These are phyloP conservation scores for Cloeon dipterum DNA, from an alignment of 2,888 invertebrate species.

Conservation along the genomic window DNA sequence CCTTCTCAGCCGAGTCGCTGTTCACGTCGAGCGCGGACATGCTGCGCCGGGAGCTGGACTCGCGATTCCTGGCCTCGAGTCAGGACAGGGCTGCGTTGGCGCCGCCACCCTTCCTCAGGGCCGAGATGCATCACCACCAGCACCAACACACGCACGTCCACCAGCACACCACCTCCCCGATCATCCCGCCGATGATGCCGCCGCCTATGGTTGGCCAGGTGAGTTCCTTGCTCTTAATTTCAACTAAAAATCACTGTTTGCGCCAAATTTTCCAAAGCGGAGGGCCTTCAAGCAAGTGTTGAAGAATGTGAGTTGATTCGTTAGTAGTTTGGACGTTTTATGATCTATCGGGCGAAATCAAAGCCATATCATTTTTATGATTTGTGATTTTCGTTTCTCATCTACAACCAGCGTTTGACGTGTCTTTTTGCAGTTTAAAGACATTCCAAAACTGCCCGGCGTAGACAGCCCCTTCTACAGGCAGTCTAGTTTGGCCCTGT, in stretches of 20 bases:
- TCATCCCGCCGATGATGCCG: conserved; percentile 22
- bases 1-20: conserved; percentile 70
- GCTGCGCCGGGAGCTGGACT: conserved; percentile 71
- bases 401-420: neutral
- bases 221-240: too few species aligned
- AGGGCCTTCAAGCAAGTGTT: neutral
- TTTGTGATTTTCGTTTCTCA: neutral
- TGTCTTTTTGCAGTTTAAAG: conserved; percentile 43
- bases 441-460: conserved; percentile 62
- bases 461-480: conserved; percentile 62
- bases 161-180: conserved; percentile 39
- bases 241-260: neutral
- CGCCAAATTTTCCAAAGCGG: neutral
- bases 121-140: conserved; percentile 82
- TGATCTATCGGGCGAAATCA: too few species aligned
- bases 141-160: conserved; percentile 83
- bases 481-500: conserved; percentile 33
- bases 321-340: too few species aligned
- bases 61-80: conserved; percentile 59
- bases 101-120: conserved; percentile 41
- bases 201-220: neutral
- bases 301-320: neutral
- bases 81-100: conserved; percentile 20
- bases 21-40: conserved; percentile 75
- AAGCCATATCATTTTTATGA: too few species aligned